Base-by-base conservation (phyloP, 2,888 invertebrate species). In the Hydrotaea diabolus region DNA sequence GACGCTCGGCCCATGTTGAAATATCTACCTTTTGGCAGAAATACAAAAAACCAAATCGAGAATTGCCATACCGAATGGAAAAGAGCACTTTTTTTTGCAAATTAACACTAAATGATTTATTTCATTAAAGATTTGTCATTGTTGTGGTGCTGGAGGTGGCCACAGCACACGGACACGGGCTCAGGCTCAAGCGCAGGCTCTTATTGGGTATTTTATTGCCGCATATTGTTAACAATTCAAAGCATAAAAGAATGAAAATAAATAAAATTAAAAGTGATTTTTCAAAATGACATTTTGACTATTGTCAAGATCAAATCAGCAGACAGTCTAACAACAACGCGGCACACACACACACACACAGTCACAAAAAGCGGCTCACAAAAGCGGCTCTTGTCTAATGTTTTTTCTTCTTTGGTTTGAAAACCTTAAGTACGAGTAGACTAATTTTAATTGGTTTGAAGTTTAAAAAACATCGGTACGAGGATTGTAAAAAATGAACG, bases 151-250 rank as follows among this genome's bases (percentile, higher is more conserved):
- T 73, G 69, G 76, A 66, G 76, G 31, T 80, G 86, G 85, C 23
- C 23, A 46, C 31, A 0, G 62, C 31, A n/a, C n/a, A n/a, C n/a
- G n/a, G n/a, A n/a, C n/a, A 13, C 23, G 11, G 26, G 26, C 26
- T 26, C 31, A 26, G 15, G 59, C 26, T 13, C 59, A 11, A 9
- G 43, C 15, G 9, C 43, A 49, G 36, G n/a, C 87, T 87, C 87
- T 87, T 87, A 87, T 87, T 89, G 86, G 86, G 86, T 86, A 86
- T 88, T 87, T 89, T 89, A 89, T 87, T 88, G 87, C 88, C 88
- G 86, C 84, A 87, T 88, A 89, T 89, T 88, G 89, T 88, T 87
- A 87, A 86, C 86, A 88, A 88, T 88, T 88, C 88, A 86, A 79
- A 84, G 88, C 86, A 86, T 75, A 79, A 77, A 74, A 62, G 85